Base-by-base conservation (phyloP, 2,113 vertebrate genomes). In the Scophthalmus maximus region DNA sequence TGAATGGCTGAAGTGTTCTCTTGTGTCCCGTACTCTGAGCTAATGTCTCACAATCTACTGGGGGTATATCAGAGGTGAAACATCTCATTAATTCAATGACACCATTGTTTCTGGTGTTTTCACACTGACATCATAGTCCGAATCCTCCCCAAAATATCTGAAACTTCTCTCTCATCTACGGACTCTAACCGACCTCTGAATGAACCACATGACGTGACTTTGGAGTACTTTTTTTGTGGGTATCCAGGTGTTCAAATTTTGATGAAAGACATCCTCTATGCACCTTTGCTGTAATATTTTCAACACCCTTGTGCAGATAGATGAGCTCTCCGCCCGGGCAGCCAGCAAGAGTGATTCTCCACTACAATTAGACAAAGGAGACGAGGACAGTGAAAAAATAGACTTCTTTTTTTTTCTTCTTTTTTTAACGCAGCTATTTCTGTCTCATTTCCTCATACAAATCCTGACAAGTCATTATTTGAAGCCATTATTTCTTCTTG, bases 291-390 rank as follows among this genome's bases (percentile, higher is more conserved):
- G 32, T 62, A 30, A 46, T 69, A 53, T 59, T 70, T 42, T 22
- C 12, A 50, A 38, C 26, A 64, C 51, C 49, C 73, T 56, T 50
- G 40, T 69, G 64, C 40, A 73, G 74, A 76, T 76, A 27, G 78
- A 82, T 78, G 71, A 72, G 44, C 51, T 74, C 50, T 66, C 51
- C 3, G 25, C 22, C 64, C 51, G 34, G 42, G 26, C 69, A 76
- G 68, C 46, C 67, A 59, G 58, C 34, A 47, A 64, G 65, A 86
- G 75, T 76, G 23, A 83, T 87, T 78, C 53, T 63, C 47, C 38
- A 44, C 87, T 88, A 85, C 87, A 90, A 87, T 91, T 86, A 89
- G 82, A 82, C 73, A 68, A 77, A 83, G 40, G 66, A 65, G 73
- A 78, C 30, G 64, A 82, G 68, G 72, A 52, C 70, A 44, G 18